Evolutionary conservation across 1,140 invertebrate species (phyloP).

Genomic region (Aplysia californica): DNA sequence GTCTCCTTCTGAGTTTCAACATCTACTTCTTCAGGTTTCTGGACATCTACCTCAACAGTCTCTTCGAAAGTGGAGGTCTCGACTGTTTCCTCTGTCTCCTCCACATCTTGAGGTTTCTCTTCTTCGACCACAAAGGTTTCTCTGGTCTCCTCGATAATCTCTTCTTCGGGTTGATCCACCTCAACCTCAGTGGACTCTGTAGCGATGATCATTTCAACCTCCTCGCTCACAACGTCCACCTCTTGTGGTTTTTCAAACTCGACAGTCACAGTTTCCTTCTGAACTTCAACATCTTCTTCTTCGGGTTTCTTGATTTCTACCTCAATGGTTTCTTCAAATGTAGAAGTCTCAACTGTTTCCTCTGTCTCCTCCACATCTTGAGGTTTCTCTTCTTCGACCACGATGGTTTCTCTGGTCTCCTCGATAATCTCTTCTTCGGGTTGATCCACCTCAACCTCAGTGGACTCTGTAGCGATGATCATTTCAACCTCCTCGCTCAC

Average conservation of each 20-base stretch:
- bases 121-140: conserved; percentile 16
- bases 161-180: conserved; percentile 24
- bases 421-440: conserved; percentile 35
- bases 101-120: conserved; percentile 25
- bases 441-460: conserved; percentile 30
- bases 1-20: background rate
- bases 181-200: conserved; percentile 9
- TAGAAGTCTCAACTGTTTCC: conserved; percentile 20
- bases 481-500: conserved; percentile 19
- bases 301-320: conserved; percentile 27
- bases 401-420: conserved; percentile 34
- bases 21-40: background rate
- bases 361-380: conserved; percentile 22
- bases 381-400: conserved; percentile 23
- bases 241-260: conserved; percentile 34
- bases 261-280: conserved; percentile 31
- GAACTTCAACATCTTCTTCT: conserved; percentile 34
- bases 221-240: conserved; percentile 15
- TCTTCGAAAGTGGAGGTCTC: background rate
- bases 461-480: background rate
- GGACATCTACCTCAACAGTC: conserved; percentile 10
- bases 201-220: conserved; percentile 8
- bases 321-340: conserved; percentile 31
- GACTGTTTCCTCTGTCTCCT: conserved; percentile 7
- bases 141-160: conserved; percentile 5